Percentiles rank a stretch among this genome's conserved stretches.
Evolutionary conservation across 2,797 vertebrate species (phyloP).

Genomic region (Intellagama lesueurii): DNA sequence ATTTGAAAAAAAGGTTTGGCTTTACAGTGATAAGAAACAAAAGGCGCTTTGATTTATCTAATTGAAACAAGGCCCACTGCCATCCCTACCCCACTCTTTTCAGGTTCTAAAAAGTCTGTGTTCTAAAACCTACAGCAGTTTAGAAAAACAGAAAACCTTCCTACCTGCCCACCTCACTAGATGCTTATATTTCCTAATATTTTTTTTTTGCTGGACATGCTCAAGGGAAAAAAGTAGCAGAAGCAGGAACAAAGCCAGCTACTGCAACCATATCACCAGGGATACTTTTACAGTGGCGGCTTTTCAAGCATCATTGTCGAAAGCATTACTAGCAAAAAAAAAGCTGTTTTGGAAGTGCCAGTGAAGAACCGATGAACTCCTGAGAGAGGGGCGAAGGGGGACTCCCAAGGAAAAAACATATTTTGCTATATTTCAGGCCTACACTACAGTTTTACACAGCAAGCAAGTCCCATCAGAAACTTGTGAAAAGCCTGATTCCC

Average conservation of each 20-base stretch:
- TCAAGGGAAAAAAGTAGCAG: neutral
- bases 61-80: neutral
- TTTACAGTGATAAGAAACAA: slow-evolving; percentile 16
- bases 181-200: neutral
- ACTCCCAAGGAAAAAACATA: neutral
- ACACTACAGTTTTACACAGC: neutral
- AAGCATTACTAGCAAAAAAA: no score
- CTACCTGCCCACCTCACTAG: neutral
- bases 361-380: neutral
- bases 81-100: neutral
- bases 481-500: neutral
- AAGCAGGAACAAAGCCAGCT: neutral
- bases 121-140: neutral
- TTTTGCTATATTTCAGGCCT: no score
- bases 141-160: neutral
- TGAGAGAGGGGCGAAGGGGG: neutral
- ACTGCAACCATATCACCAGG: neutral
- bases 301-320: no score
- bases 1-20: neutral
- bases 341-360: no score
- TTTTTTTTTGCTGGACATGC: neutral
- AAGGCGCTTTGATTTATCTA: neutral
- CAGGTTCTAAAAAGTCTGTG: neutral
- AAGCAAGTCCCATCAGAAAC: neutral
- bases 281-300: no score